Conservation (phyloP, 1,140 invertebrate species). For the Dufourea novaeangliae region DNA sequence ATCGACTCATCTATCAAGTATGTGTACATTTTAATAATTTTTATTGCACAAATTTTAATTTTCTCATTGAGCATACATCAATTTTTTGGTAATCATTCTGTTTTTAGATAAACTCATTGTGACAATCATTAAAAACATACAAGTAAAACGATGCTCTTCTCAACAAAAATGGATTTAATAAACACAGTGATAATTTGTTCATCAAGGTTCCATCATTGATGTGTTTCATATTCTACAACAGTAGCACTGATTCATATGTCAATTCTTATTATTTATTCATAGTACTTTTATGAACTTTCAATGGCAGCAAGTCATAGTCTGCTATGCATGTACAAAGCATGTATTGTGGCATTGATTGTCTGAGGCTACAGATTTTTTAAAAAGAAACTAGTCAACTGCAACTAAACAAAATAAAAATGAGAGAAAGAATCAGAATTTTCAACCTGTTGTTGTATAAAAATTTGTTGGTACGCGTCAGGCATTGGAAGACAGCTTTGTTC, state of each 20-base stretch:
- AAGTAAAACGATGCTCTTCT: background rate
- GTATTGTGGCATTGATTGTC: background rate
- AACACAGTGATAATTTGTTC: background rate
- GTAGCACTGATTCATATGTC: conserved; percentile 29
- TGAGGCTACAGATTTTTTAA: background rate
- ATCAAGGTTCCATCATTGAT: background rate
- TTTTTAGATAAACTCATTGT: background rate
- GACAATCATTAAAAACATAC: background rate
- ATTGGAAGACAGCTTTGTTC: conserved; percentile 74
- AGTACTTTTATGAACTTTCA: conserved; percentile 46
- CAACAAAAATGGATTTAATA: background rate
- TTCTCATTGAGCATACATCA: background rate
- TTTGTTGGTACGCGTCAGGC: conserved; percentile 71
- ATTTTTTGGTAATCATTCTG: background rate
- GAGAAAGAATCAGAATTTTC: conserved; percentile 61
- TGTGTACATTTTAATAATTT: background rate
- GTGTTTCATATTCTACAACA: background rate
- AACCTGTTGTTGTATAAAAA: conserved; percentile 76
- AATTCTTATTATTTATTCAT: conserved; percentile 54
- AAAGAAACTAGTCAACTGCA: background rate
- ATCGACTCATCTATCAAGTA: background rate
- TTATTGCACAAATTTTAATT: background rate
- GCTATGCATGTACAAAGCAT: background rate
- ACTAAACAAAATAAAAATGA: conserved; percentile 43
- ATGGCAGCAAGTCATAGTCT: conserved; percentile 29